These are phyloP conservation scores for Lucilia cuprina DNA, from an alignment of 1,140 invertebrate genomes.

Conservation along the genomic window DNA sequence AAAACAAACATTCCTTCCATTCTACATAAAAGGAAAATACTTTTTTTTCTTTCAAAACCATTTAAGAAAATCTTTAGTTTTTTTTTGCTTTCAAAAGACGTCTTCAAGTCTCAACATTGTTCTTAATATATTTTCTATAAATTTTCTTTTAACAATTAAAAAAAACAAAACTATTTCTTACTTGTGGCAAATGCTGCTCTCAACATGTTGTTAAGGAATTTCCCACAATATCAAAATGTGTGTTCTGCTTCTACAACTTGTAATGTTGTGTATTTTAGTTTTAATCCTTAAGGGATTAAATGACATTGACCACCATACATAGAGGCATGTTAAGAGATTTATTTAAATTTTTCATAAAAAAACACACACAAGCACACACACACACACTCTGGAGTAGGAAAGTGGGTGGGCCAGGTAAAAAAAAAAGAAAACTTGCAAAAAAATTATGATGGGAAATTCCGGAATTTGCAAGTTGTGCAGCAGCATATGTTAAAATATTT, in stretches of 20 bases:
- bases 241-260: not conserved
- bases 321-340: not conserved
- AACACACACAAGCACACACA: too few species aligned
- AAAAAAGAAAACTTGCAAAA: not conserved
- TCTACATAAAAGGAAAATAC: not conserved
- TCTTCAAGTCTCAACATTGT: not conserved
- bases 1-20: not conserved
- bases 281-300: slow-evolving; percentile 15
- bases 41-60: too few species aligned
- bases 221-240: slow-evolving; percentile 1
- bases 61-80: too few species aligned
- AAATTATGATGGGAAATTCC: not conserved
- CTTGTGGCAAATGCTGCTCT: too few species aligned
- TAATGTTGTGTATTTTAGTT: not conserved
- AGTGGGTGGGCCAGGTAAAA: slow-evolving; percentile 10
- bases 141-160: too few species aligned
- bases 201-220: not conserved
- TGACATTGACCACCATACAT: not conserved
- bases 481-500: not conserved
- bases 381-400: too few species aligned
- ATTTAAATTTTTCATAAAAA: not conserved
- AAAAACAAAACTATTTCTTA: too few species aligned
- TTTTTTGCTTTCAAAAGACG: not conserved
- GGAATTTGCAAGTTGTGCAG: not conserved
- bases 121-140: too few species aligned